Base-by-base conservation (phyloP, 2,888 invertebrate species). In the Mimumesa dahlbomi region DNA sequence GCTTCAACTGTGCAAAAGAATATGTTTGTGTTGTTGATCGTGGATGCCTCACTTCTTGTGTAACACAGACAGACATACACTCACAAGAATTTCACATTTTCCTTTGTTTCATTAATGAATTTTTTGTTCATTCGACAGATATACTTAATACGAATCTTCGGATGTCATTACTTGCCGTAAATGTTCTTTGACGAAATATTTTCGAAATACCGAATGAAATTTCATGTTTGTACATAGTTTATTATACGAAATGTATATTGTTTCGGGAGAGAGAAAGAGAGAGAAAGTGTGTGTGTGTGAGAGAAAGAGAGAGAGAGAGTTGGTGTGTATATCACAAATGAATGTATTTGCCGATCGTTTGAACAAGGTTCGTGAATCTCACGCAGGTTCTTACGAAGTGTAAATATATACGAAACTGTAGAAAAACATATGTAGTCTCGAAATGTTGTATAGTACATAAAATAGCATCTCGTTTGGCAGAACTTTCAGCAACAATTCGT, bases 381-480 rank as follows among this genome's bases (percentile, higher is more conserved):
- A 57, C n/a, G n/a, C 40, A 59, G 64, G 34, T 69, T 25, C 40
- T 68, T 67, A 56, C 72, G 74, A 67, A 48, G 65, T 73, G 79
- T 81, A 79, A 61, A 79, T 79, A 79, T 58, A 79, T 79, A 50
- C 50, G 13, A 40, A n/a, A 21, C 31, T 43, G 61, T 64, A 66
- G 65, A 66, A 72, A 69, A n/a, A n/a, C n/a, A n/a, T n/a, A n/a
- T n/a, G n/a, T n/a, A n/a, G n/a, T n/a, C n/a, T n/a, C 16, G 56
- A 57, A 69, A 67, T 67, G 59, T 69, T 70, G 69, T 70, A 70
- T 59, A 69, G 68, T 67, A 66, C 29, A 57, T n/a, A n/a, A n/a
- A n/a, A 38, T 46, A 7, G 52, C 42, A 31, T 45, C 40, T 45
- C 34, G 25, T 42, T 42, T 18, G 19, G 29, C 36, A 69, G 5